Evolutionary conservation across 2,888 invertebrate species (phyloP).

Genomic region (Athalia cordata): DNA sequence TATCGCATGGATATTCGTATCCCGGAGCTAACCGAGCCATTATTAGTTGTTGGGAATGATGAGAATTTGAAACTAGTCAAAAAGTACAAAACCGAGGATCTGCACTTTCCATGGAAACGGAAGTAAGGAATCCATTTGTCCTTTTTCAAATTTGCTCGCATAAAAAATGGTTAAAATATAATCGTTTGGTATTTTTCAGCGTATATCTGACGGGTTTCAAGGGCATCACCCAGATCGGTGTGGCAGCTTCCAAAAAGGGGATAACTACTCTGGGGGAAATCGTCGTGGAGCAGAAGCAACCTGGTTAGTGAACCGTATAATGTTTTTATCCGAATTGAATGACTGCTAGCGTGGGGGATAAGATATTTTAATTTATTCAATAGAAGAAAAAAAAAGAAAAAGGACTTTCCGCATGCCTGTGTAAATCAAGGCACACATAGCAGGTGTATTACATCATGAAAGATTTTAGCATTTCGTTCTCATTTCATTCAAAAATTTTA

Average conservation of each 20-base stretch:
- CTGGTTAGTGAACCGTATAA: slow-evolving; percentile 5
- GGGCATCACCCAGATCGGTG: slow-evolving; percentile 67
- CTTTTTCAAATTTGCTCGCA: background rate
- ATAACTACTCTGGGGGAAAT: slow-evolving; percentile 67
- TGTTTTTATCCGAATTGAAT: background rate
- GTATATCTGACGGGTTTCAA: slow-evolving; percentile 58
- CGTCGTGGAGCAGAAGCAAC: slow-evolving; percentile 57
- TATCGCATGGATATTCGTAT: slow-evolving; percentile 52
- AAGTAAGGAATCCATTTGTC: slow-evolving; percentile 57
- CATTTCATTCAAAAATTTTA: background rate
- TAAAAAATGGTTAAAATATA: background rate
- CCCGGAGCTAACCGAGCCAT: slow-evolving; percentile 44
- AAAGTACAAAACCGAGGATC: slow-evolving; percentile 55
- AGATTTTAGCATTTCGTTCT: slow-evolving; percentile 50
- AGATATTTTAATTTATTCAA: slow-evolving; percentile 20
- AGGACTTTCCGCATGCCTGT: slow-evolving; percentile 35
- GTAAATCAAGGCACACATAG: slow-evolving; percentile 42
- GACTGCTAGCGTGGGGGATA: slow-evolving; percentile 3
- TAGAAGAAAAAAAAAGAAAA: slow-evolving; percentile 14
- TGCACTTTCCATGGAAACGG: slow-evolving; percentile 63
- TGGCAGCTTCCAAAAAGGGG: slow-evolving; percentile 58
- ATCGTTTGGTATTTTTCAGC: slow-evolving; percentile 24
- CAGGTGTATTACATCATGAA: slow-evolving; percentile 57
- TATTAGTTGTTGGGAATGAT: slow-evolving; percentile 60
- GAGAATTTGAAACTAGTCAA: slow-evolving; percentile 57